phyloP scores from a whole-genome alignment of 2,888 invertebrate species.

The Eurytoma californica region DNA sequence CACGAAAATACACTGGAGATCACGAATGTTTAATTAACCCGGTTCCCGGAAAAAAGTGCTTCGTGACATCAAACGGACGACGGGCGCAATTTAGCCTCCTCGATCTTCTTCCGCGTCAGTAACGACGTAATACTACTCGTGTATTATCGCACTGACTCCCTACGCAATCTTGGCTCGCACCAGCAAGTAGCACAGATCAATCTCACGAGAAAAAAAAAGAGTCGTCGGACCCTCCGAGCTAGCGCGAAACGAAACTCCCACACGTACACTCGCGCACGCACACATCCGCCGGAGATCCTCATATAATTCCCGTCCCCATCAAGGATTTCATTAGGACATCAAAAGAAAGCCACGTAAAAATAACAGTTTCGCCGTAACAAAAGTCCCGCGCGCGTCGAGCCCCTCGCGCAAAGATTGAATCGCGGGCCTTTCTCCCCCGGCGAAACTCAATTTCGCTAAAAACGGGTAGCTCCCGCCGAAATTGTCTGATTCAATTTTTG shows the following conservation, averaged over 20 bases:
- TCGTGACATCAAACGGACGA: neutral
- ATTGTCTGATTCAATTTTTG: slow-evolving; percentile 56
- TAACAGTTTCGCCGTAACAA: slow-evolving; percentile 38
- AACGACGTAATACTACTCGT: neutral
- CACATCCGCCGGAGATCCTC: neutral
- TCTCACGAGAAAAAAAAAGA: slow-evolving; percentile 2
- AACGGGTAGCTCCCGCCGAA: slow-evolving; percentile 51
- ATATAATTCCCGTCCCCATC: slow-evolving; percentile 29
- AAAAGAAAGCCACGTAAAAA: slow-evolving; percentile 43
- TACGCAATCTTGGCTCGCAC: slow-evolving; percentile 1
- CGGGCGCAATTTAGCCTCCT: neutral
- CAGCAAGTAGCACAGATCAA: slow-evolving; percentile 27
- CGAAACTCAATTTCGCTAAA: slow-evolving; percentile 53
- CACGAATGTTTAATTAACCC: too few species aligned
- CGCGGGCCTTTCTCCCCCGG: slow-evolving; percentile 15
- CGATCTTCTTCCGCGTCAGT: neutral
- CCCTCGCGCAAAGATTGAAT: slow-evolving; percentile 13
- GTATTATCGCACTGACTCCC: slow-evolving; percentile 10
- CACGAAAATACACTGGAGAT: too few species aligned
- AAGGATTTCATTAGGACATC: slow-evolving; percentile 52
- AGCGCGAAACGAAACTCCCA: neutral
- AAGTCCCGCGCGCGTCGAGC: slow-evolving; percentile 28
- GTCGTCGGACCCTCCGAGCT: neutral
- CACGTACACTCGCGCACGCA: neutral
- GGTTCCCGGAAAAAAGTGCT: neutral